These are phyloP conservation scores for Elachura formosa DNA, from an alignment of 2,113 vertebrate species.

Conservation along the genomic window DNA sequence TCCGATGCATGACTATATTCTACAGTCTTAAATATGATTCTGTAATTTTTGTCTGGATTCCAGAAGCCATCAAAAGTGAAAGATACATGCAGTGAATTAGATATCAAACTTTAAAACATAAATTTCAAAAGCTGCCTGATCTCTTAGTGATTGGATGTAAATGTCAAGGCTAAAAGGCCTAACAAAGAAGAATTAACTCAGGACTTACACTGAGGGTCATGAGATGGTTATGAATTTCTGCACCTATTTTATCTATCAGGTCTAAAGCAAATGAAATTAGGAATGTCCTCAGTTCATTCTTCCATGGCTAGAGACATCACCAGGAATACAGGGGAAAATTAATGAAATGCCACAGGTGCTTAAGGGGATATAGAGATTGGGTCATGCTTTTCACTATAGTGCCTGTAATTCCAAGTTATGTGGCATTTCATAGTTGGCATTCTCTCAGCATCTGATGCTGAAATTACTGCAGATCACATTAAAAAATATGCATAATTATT, in stretches of 20 bases:
- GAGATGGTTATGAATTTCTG: background rate
- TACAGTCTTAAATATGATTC: background rate
- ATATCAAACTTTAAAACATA: background rate
- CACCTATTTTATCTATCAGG: rapidly evolving
- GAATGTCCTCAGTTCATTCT: background rate
- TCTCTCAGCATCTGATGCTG: background rate
- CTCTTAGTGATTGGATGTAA: background rate
- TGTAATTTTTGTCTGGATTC: background rate
- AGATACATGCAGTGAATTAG: background rate
- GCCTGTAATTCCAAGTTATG: background rate
- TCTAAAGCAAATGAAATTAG: background rate
- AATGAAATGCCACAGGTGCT: background rate
- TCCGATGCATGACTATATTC: background rate
- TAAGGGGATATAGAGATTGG: background rate
- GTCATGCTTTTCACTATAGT: background rate
- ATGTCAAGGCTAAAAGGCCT: background rate
- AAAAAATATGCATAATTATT: background rate
- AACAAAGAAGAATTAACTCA: background rate
- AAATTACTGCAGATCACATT: background rate
- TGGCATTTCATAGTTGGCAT: background rate
- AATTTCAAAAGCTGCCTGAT: background rate
- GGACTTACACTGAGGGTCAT: background rate
- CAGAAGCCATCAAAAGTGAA: background rate
- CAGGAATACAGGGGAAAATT: background rate
- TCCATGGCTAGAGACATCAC: background rate